Evolutionary conservation across 2,888 invertebrate species (phyloP), one percentile per base, ranked within the genome.

Genomic region (Trachelus tabidus): DNA sequence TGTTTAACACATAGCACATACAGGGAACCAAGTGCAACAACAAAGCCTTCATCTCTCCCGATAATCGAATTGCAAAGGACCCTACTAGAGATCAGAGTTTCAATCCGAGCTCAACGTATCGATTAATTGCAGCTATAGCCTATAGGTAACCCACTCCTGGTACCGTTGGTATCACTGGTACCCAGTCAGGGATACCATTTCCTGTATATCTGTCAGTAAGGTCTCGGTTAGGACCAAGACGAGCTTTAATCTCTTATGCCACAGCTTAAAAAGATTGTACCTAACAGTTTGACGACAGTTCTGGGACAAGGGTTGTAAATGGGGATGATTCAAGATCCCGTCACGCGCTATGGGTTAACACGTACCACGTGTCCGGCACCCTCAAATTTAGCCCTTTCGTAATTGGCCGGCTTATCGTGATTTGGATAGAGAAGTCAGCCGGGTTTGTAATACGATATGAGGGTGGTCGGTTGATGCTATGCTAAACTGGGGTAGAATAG

Each of bases 381-480:
- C 71, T 34, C 71, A 34, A 71, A 71, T 33, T 34, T 71, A 31
- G 31, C 71, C 71, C 74, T 34, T 37, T 35, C 74, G 34, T 74
- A 74, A 74, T 35, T 74, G 74, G 23, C n/a, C 33, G 30, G 37
- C 74, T 74, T 74, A 74, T 74, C 74, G 30, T 35, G 37, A 74
- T 74, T 74, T 34, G 74, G 71, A 34, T 31, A 71, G 71, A 71
- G 71, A 71, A 71, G 71, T 23, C 31, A 23, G 71, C 12, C 31
- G 23, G 56, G 23, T 9, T 56, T 56, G 56, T 56, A 56, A 6
- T 56, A 71, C 23, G 30, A 6, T 71, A 30, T 31, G 3, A 12
- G 30, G 71, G 23, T 23, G 30, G 6, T 23, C 6, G 56, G 23
- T 56, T 56, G 23, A 23, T 56, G 23, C 56, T 56, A 56, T 56